Evolutionary conservation across 2,888 invertebrate genomes (phyloP), one percentile per base, ranked within the genome.

Genomic region (Scaptomyza cyrtandrae): DNA sequence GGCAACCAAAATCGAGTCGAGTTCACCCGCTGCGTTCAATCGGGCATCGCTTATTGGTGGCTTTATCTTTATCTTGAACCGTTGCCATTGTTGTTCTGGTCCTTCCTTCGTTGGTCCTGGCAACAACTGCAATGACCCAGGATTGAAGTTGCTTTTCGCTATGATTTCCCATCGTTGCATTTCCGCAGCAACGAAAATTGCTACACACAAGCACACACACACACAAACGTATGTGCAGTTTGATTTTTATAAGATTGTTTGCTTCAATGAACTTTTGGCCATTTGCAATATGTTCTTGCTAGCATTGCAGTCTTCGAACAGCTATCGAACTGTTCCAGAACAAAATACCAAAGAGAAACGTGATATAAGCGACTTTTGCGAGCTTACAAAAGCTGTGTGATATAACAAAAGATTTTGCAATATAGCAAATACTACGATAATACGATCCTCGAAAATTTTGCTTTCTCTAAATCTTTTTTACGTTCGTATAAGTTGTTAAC

Each of bases 151-250:
- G 58, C 19, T n/a, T 33, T 49, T 55, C 45, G 35, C 43, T 31
- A 43, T 58, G 14, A 33, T 46, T 48, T 62, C 52, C 52, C 55
- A 52, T 35, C 53, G 48, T 60, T 52, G 59, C 66, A 79, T 79
- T 79, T 76, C 79, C 76, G 71, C 57, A 48, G 19, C 54, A 59
- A 16, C 55, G 75, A 70, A 78, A 75, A 78, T 75, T 69, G 62
- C 58, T 35, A 35, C 50, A 52, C 53, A 49, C 35, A 33, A 1
- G 6, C 11, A 11, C 13, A 35, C 13, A 35, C 5, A 35, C 35
- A 35, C 13, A 35, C 6, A n/a, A 5, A n/a, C 1, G n/a, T 16
- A 41, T 16, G 16, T 16, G 41, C 5, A 16, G 16, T 16, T 41
- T 41, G 41, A 41, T 16, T 41, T 16, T 41, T 16, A 41, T 16